Evolutionary conservation across 2,888 invertebrate genomes (phyloP), one percentile per base, ranked within the genome.

Genomic region (Protodeltote pygarga): DNA sequence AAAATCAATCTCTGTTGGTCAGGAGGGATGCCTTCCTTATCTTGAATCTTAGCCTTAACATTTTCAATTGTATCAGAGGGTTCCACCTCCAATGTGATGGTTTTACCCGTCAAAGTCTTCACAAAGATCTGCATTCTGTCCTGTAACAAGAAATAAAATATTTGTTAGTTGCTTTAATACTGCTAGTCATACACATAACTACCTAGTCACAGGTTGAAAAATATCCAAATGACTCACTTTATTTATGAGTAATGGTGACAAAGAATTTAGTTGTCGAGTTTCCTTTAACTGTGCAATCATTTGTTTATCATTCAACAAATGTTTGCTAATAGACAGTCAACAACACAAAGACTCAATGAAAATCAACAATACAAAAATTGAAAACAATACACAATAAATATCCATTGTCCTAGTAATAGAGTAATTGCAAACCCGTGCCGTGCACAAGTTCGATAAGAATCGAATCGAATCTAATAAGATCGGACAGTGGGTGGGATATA

Each of bases 81-180:
- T 27, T 63, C 66, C 0, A 65, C 62, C 28, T 65, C 62, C 2
- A 65, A 20, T 2, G 65, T 65, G 15, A 65, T 65, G 0, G 65
- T 65, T 19, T 65, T 65, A 0, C 65, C 65, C 19, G 34, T 34
- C 34, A 34, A 35, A 8, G 35, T 64, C n/a, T 65, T 67, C 46
- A 72, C 74, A 52, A 73, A 73, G 61, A 75, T 78, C 71, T 78
- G 78, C 78, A 78, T 79, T 50, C 69, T 80, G 66, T 40, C 50
- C 80, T 80, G 64, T 34, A 79, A 78, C 32, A 48, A 65, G 34
- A 31, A 34, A 13, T 15, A 32, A 52, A 46, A 14, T 34, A 42
- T 21, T 13, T 23, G 10, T 61, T 48, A 58, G 21, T 14, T 9
- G 5, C 8, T 17, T 17, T 19, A 8, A 1, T 24, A 16, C 4